Evolutionary conservation across 2,888 invertebrate genomes (phyloP), one percentile per base, ranked within the genome.

Genomic region (Erpobdella octoculata): DNA sequence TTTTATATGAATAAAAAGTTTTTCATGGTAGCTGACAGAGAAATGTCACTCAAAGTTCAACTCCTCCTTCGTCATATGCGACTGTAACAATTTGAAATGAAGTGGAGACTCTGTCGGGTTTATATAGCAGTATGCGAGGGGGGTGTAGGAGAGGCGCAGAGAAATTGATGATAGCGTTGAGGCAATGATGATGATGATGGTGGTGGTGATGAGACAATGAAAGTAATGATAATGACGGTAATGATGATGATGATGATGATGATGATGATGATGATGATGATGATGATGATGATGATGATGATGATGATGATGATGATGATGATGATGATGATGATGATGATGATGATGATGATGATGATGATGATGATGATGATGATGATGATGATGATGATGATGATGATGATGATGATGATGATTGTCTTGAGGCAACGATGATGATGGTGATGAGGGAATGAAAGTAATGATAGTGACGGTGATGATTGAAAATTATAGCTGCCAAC

Each of bases 221-320:
- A 1, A 21, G 28, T 66, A 58, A 58, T 71, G 62, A 71, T 68
- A 46, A 68, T 37, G 62, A 71, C 38, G 65, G 79, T 74, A 79
- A 80, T 74, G 80, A 80, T 76, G 79, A 69, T n/a, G 69, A 69
- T 71, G 62, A 71, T 68, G 64, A 71, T 68, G 41, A 68, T 71
- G 71, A 79, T 75, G 80, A 79, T 74, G 80, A 80, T 76, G 79
- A 78, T 72, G 79, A 79, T 71, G 79, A 78, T 73, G 79, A 78
- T 28, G 79, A 78, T 53, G 79, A 76, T 61, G 64, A 61, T 58
- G 70, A 72, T 37, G 70, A 61, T 37, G 73, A 73, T 48, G 69
- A 69, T 48, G 69, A 58, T 58, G 58, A 69, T 58, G 58, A 69
- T 48, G 53, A 71, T 31, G 59, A 31, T 25, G 58, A 69, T 69